Percentiles rank a stretch among this genome's conserved stretches.
These are phyloP conservation scores for Ceramica pisi DNA, from an alignment of 2,888 invertebrate species.

Conservation along the genomic window DNA sequence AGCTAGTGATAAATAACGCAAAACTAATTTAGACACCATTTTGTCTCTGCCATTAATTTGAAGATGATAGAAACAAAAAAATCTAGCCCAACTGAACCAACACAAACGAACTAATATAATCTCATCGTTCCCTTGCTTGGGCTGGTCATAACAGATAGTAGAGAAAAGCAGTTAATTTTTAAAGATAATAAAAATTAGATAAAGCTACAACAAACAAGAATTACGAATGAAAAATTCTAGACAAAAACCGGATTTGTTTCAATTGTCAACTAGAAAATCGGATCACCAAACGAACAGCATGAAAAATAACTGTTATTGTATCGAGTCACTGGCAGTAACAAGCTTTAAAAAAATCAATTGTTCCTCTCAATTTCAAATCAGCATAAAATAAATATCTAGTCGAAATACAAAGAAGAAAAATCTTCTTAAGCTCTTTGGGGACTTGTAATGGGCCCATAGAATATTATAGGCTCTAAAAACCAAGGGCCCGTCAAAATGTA, in stretches of 20 bases:
- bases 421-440: constrained; percentile 39
- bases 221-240: background rate
- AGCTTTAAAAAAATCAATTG: constrained; percentile 5
- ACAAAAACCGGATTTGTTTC: background rate
- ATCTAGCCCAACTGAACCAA: no score
- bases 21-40: no score
- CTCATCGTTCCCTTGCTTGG: no score
- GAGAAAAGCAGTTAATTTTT: no score
- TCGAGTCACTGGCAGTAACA: background rate
- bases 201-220: background rate
- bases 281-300: background rate
- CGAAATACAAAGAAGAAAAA: constrained; percentile 31
- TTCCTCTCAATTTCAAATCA: constrained; percentile 35
- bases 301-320: background rate
- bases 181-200: no score
- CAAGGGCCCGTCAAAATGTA: constrained; percentile 58
- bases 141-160: no score
- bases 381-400: constrained; percentile 11
- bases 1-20: no score
- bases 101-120: no score
- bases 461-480: constrained; percentile 58
- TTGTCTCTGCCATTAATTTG: no score
- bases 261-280: background rate
- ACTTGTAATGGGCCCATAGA: constrained; percentile 47
- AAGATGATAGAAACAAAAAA: no score